Conservation (phyloP, 1,140 invertebrate species). For the Ceratosolen fusciceps region DNA sequence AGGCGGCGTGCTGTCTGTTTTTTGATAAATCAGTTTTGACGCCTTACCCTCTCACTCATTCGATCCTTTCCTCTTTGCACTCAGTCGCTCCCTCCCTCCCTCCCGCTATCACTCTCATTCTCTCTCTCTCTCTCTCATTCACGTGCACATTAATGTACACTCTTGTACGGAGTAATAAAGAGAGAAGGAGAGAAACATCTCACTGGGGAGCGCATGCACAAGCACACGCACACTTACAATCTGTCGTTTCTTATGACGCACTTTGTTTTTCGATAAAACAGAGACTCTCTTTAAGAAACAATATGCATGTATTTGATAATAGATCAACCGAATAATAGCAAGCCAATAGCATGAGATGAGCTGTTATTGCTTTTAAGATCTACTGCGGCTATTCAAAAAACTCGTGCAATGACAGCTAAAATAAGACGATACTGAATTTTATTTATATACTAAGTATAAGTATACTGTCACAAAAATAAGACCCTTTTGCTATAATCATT, state of each 20-base stretch:
- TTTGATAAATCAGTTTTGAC: slow-evolving; percentile 44
- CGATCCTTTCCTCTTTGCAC: not conserved
- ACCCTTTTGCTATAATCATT: too few relatives aligned
- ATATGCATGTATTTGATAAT: slow-evolving; percentile 26
- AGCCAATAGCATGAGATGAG: not conserved
- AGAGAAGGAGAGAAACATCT: too few relatives aligned
- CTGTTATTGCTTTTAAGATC: not conserved
- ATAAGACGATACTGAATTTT: not conserved
- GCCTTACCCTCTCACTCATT: not conserved
- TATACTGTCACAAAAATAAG: too few relatives aligned
- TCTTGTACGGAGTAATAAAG: too few relatives aligned
- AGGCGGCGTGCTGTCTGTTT: slow-evolving; percentile 49
- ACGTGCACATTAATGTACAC: not conserved
- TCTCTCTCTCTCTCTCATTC: not conserved
- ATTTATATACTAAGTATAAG: too few relatives aligned
- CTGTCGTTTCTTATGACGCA: slow-evolving; percentile 8
- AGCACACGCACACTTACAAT: not conserved
- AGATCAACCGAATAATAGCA: not conserved
- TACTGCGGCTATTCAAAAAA: not conserved
- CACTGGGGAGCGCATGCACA: too few relatives aligned
- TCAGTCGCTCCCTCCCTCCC: not conserved
- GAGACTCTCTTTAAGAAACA: slow-evolving; percentile 19
- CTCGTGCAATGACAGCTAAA: not conserved
- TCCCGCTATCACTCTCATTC: not conserved
- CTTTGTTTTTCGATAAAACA: slow-evolving; percentile 28